Percentiles rank a stretch among this genome's conserved stretches.
These are phyloP conservation scores for Pomatorhinus ruficollis DNA, from an alignment of 2,113 vertebrate species.

Conservation along the genomic window DNA sequence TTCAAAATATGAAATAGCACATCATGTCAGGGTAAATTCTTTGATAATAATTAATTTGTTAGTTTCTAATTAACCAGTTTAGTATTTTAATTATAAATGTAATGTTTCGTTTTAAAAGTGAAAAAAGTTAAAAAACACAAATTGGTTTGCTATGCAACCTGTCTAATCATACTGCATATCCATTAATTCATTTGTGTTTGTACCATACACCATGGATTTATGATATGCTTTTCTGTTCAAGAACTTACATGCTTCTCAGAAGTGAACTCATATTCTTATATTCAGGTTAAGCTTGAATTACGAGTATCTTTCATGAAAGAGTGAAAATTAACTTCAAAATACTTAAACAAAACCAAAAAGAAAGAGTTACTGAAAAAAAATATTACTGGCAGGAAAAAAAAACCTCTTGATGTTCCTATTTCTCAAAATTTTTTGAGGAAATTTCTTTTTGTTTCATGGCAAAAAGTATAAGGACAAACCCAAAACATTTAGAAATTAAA, in stretches of 20 bases:
- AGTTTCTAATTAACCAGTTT: not conserved
- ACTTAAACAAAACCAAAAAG: not conserved
- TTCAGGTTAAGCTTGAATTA: not conserved
- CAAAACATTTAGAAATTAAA: not conserved
- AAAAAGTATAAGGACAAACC: not conserved
- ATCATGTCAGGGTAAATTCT: not conserved
- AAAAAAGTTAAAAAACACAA: not conserved
- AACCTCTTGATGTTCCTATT: not conserved
- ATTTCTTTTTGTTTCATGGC: not conserved
- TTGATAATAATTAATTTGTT: not conserved
- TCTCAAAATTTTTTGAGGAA: not conserved
- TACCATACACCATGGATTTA: not conserved
- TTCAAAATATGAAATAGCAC: not conserved
- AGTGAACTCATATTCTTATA: not conserved
- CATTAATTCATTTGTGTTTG: not conserved
- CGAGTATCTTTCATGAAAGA: fast-evolving
- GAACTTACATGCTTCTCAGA: not conserved
- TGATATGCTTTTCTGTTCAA: not conserved
- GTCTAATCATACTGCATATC: not conserved
- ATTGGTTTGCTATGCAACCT: not conserved
- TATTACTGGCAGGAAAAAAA: not conserved
- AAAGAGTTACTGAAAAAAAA: not conserved
- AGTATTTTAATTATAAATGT: not conserved
- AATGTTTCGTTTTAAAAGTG: not conserved
- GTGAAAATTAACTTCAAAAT: not conserved